Base-by-base conservation (phyloP, 2,797 vertebrate species). In the Simalia tracyae region DNA sequence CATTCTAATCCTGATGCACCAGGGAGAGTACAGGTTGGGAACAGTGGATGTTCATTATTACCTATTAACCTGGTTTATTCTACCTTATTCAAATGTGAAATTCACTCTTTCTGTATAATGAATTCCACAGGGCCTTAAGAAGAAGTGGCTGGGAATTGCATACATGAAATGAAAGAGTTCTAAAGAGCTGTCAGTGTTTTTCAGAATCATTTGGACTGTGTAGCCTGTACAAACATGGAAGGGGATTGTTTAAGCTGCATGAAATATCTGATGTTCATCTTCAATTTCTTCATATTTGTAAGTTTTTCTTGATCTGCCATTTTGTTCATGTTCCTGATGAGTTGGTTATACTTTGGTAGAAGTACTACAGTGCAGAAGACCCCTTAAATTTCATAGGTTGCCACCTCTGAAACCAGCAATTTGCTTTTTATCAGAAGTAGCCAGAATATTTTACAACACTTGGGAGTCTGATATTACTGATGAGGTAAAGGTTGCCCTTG, bases 211-310 rank as follows among this genome's bases (percentile, higher is more conserved):
- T 89, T 93, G 91, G 57, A 92, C 91, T 92, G 26, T 94, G 50
- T 93, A 97, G 95, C 96, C 95, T 97, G 94, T 98, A 57, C 96
- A 87, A 97, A 96, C 97, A 99, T 99, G 98, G 98, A 99, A 96
- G 98, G 98, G 15, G 99, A 99, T 96, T 99, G 98, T 95, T 98
- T 99, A 96, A 99, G 98, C 98, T 99, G 99, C 97, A 98, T 99
- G 97, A 99, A 99, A 96, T 99, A 99, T 95, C 98, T 99, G 97
- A 99, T 99, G 98, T 98, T 99, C 94, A 98, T 99, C 97, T 99
- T 99, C 97, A 99, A 99, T 97, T 99, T 99, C 97, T 98, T 99
- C 96, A 98, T 99, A 95, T 99, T 99, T 96, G 99, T 99, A 96
- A 99, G 98, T 98, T 96, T 92, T 95, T 92, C 93, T n/a, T 26